phyloP scores from a whole-genome alignment of 2,888 invertebrate genomes.

The Cerastis leucographa region DNA sequence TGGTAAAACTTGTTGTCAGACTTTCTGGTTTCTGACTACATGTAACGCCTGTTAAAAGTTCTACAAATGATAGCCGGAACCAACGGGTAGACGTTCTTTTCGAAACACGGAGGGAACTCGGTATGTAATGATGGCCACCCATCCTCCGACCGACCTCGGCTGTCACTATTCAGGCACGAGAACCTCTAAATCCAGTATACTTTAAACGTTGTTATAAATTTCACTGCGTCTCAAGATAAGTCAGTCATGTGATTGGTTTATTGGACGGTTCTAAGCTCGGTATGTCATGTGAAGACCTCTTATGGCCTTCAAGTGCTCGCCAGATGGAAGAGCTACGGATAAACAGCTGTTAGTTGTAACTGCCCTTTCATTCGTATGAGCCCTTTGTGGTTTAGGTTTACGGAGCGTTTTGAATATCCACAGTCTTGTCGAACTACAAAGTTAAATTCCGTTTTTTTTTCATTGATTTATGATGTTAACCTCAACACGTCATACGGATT shows the following conservation, averaged over 20 bases:
- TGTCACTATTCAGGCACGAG: neutral
- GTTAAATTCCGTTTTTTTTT: neutral
- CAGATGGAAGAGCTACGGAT: slow-evolving; percentile 45
- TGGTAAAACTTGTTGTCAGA: neutral
- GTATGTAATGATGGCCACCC: neutral
- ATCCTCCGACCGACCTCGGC: neutral
- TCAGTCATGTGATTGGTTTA: slow-evolving; percentile 65
- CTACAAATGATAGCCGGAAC: neutral
- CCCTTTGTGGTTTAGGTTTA: neutral
- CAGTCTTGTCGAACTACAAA: neutral
- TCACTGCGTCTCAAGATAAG: slow-evolving; percentile 4
- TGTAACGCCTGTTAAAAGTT: neutral
- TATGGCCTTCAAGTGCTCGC: slow-evolving; percentile 28
- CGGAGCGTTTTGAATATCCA: neutral
- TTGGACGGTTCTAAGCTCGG: slow-evolving; percentile 67
- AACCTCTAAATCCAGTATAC: neutral
- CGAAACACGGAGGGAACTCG: neutral
- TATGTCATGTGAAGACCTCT: slow-evolving; percentile 60
- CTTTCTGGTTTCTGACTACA: neutral
- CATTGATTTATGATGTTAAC: neutral
- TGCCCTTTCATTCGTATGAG: slow-evolving; percentile 10
- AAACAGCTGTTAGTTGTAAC: slow-evolving; percentile 39
- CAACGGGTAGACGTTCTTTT: neutral
- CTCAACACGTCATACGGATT: neutral
- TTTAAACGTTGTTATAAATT: neutral